phyloP scores from a whole-genome alignment of 2,888 invertebrate genomes.

The Amblyjoppa proteus region DNA sequence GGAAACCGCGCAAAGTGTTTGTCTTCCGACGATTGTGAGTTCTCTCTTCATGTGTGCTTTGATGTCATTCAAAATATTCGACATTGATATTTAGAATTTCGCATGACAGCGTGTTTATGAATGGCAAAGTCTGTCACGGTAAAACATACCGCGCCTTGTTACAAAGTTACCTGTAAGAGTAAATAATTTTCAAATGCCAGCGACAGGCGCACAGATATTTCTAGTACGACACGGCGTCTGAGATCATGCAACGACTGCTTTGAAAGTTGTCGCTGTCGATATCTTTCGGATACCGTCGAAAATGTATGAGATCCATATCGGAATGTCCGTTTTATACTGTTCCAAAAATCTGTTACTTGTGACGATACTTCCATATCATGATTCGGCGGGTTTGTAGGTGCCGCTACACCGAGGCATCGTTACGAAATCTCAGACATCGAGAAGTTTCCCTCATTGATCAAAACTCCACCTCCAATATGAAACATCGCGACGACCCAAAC shows the following conservation, averaged over 20 bases:
- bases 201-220: background rate
- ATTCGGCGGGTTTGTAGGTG: no score
- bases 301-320: constrained; percentile 17
- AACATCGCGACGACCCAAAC: background rate
- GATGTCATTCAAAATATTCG: background rate
- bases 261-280: constrained; percentile 5
- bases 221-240: background rate
- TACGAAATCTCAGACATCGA: background rate
- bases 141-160: background rate
- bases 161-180: background rate
- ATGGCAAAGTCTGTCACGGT: background rate
- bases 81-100: background rate
- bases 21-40: background rate
- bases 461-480: background rate
- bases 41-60: background rate
- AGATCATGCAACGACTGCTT: constrained; percentile 4
- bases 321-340: background rate
- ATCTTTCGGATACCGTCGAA: background rate
- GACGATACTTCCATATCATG: constrained; percentile 1
- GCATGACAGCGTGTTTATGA: background rate
- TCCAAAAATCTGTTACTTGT: background rate
- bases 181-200: background rate
- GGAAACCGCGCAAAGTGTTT: background rate
- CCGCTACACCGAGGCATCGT: background rate
- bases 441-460: background rate